A percentile compares a stretch with the other conserved stretches of the same genome.
These are phyloP conservation scores for Busseola fusca DNA, from an alignment of 2,888 invertebrate genomes.

Conservation along the genomic window DNA sequence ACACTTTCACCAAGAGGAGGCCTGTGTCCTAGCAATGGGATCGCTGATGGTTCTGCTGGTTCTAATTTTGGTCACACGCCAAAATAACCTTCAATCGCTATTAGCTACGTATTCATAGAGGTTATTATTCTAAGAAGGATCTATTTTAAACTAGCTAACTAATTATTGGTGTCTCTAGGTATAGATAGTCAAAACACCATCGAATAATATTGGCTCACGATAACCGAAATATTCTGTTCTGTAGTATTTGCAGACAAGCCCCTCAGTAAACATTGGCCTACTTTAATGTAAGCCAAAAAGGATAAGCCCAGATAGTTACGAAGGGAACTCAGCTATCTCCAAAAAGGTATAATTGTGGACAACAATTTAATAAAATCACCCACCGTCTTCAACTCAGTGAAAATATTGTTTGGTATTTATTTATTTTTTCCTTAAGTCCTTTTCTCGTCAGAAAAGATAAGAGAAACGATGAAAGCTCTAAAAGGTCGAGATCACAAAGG, in stretches of 20 bases:
- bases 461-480: slow-evolving; percentile 69
- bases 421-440: slow-evolving; percentile 69
- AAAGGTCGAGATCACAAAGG: slow-evolving; percentile 82
- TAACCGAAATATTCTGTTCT: slow-evolving; percentile 35
- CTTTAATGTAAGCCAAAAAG: slow-evolving; percentile 35
- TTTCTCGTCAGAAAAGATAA: slow-evolving; percentile 75
- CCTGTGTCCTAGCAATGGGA: background rate
- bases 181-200: background rate
- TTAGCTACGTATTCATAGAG: background rate
- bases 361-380: slow-evolving; percentile 60
- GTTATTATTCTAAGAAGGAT: background rate
- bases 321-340: slow-evolving; percentile 31
- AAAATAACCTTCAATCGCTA: background rate
- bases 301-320: slow-evolving; percentile 44
- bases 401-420: slow-evolving; percentile 74
- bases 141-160: background rate
- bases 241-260: slow-evolving; percentile 29
- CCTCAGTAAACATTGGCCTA: slow-evolving; percentile 27
- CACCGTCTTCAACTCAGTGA: slow-evolving; percentile 47
- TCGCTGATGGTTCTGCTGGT: background rate
- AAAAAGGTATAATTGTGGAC: slow-evolving; percentile 43
- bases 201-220: slow-evolving; percentile 5
- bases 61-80: background rate
- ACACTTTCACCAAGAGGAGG: background rate
- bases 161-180: background rate